Base-by-base conservation (phyloP, 2,113 vertebrate species). In the Percopsis transmontana region DNA sequence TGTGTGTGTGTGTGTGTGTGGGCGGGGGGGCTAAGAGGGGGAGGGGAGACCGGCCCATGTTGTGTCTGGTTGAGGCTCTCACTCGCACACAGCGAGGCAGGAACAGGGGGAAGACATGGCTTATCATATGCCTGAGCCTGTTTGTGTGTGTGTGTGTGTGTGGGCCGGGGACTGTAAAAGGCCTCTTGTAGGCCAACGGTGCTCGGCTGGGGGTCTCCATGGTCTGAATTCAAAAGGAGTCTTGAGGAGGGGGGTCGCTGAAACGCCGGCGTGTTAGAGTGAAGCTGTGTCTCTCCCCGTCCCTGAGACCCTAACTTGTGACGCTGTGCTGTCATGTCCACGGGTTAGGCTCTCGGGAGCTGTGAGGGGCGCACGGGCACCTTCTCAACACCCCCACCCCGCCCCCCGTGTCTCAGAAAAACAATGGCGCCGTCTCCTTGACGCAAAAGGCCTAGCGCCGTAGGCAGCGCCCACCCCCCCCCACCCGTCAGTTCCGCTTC, bases 251-350 rank as follows among this genome's bases (percentile, higher is more conserved):
- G 38, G 14, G n/a, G 7, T 42, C 20, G n/a, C 18, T 51, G 48
- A 19, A 11, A 8, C 8, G 12, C 3, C 44, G 12, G 8, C 15
- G 15, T 15, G 65, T 57, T 42, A 0, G 7, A 27, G 45, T 20
- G 45, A 58, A 70, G 65, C 81, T 89, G 96, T 90, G 91, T 95
- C 93, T 94, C 94, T 95, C 97, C 91, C 95, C 91, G 93, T 99
- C 97, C 97, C 97, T 99, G 97, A 99, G 97, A 99, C 97, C 97
- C 97, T 99, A 99, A 99, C 97, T 99, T 99, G 97, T 99, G 97
- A 99, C 95, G 97, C 97, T 97, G 94, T 93, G 93, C 88, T 93
- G 94, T 94, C 93, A 93, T 96, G 96, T 97, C 95, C 97, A 99
- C 96, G 95, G 96, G 97, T 99, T 99, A 96, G 97, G 96, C 94